Evolutionary conservation across 2,113 vertebrate genomes (phyloP), one percentile per base, ranked within the genome.

Genomic region (Sturnus vulgaris): DNA sequence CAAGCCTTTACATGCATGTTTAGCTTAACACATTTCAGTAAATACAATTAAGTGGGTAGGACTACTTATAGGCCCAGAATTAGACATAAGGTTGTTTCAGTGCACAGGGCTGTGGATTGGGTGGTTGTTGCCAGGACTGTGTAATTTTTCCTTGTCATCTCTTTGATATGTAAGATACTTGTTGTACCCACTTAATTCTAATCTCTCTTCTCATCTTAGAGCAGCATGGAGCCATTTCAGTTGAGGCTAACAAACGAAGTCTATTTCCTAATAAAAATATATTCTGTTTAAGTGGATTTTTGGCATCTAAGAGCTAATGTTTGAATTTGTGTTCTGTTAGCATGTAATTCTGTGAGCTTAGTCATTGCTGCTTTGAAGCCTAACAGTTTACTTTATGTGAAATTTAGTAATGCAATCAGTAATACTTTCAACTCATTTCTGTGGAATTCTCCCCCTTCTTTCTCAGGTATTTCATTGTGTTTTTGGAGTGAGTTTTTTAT

Each of bases 191-290:
- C 55, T 90, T 88, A 1, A 9, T 79, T 70, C 57, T 89, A 50
- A 84, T 96, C 61, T 95, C 75, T 78, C 27, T 55, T 84, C 61
- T 91, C 61, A 60, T 86, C 31, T 75, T 82, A 82, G 63, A 61
- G 69, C 31, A 87, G 50, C 40, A 50, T 42, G 46, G 65, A 89
- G 69, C 63, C 55, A 28, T 93, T 93, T 91, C 61, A 82, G 28
- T 37, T 65, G 65, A 76, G 53, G 42, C n/a, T 75, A 68, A 81
- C 22, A 76, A 68, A 59, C 1, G 2, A 91, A 84, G 37, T 53
- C 37, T 82, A 6, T 95, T 95, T 93, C 75, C 61, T 79, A 95
- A 40, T 87, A 87, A 95, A 93, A 95, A 53, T 84, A 37, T 11
- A 4, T 59, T 93, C 66, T 88, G 22, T 91, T 87, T 61, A 66